phyloP scores from a whole-genome alignment of 1,140 invertebrate genomes.

The Drosophila truncata region DNA sequence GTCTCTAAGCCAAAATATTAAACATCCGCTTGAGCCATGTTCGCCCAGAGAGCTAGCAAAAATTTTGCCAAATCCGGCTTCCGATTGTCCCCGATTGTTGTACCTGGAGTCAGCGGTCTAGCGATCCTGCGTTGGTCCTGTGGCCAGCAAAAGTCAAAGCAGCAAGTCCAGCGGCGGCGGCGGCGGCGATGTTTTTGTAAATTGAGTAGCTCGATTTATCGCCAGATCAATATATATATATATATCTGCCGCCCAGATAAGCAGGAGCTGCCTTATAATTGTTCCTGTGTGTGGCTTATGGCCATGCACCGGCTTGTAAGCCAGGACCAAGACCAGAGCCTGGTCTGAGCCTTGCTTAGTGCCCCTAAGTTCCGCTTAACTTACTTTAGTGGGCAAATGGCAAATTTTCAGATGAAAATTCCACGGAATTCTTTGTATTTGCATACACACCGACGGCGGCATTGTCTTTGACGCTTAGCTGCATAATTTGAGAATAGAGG shows the following conservation, averaged over 20 bases:
- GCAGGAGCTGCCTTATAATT: conserved; percentile 50
- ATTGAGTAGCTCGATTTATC: conserved; percentile 82
- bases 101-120: conserved; percentile 67
- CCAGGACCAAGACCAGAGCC: conserved; percentile 16
- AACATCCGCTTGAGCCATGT: conserved; percentile 72
- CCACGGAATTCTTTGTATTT: conserved; percentile 48
- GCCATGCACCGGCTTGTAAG: conserved; percentile 53
- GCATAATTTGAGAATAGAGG: conserved; percentile 62
- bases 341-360: conserved; percentile 50
- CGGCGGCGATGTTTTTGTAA: conserved; percentile 76
- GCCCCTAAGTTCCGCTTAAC: conserved; percentile 64
- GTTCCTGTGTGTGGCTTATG: conserved; percentile 57
- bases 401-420: conserved; percentile 66
- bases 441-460: conserved; percentile 38
- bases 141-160: conserved; percentile 70
- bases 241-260: conserved; percentile 79
- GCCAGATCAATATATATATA: conserved; percentile 66
- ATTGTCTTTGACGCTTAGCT: conserved; percentile 74
- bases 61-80: conserved; percentile 68
- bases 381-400: conserved; percentile 81
- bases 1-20: conserved; percentile 84
- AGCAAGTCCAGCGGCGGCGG: conserved; percentile 32
- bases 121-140: conserved; percentile 9
- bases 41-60: conserved; percentile 35
- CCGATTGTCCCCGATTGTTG: conserved; percentile 66